Percentiles rank a stretch among this genome's conserved stretches.
phyloP scores from a whole-genome alignment of 2,888 invertebrate genomes.

The Heliconius hortense region DNA sequence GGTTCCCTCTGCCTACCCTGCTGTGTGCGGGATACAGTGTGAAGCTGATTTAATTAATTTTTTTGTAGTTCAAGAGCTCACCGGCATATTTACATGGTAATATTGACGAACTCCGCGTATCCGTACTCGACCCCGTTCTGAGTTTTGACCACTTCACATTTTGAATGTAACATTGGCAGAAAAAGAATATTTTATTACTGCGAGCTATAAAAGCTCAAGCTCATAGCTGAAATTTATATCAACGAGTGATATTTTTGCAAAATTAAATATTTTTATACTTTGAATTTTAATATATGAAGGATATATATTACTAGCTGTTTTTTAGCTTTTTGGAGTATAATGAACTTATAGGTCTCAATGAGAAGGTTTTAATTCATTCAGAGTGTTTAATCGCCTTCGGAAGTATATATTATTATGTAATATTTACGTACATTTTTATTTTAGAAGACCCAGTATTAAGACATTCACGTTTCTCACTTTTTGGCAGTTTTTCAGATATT shows the following conservation, averaged over 20 bases:
- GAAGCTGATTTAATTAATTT: no score
- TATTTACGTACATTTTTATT: no score
- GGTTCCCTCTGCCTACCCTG: no score
- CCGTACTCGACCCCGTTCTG: conserved; percentile 16
- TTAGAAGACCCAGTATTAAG: no score
- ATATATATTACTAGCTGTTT: neutral
- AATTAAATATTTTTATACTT: neutral
- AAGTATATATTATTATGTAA: no score
- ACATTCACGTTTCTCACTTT: no score
- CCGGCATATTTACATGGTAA: neutral
- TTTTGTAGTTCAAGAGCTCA: neutral
- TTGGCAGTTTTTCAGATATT: no score
- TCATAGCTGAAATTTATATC: neutral
- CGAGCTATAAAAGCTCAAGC: neutral
- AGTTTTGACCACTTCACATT: conserved; percentile 22
- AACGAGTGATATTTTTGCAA: neutral
- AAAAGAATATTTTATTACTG: conserved; percentile 17
- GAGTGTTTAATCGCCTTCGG: no score
- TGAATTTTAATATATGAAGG: neutral
- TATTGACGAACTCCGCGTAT: conserved; percentile 16
- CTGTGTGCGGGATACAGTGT: no score
- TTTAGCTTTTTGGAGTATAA: neutral
- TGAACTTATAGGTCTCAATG: no score
- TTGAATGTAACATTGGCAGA: conserved; percentile 16
- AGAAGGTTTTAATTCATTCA: no score